A percentile compares a stretch with the other conserved stretches of the same genome.
Conservation (phyloP, 2,113 vertebrate genomes). For the Calcarius ornatus region DNA sequence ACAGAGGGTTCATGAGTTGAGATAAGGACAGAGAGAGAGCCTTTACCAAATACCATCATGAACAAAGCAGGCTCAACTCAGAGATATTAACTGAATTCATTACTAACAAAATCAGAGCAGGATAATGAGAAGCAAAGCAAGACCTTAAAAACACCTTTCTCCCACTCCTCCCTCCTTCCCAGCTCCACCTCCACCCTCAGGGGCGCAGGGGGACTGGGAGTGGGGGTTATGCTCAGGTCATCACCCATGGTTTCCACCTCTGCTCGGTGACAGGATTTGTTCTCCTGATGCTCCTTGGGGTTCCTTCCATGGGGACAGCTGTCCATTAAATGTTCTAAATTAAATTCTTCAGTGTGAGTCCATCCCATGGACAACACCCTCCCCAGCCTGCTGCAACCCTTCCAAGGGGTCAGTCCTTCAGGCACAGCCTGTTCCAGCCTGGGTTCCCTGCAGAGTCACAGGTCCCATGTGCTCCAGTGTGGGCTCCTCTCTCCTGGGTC, state of each 20-base stretch:
- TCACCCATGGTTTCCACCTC: rapidly evolving
- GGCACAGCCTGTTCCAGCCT: not conserved
- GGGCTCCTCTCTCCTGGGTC: not conserved
- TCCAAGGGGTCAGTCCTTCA: not conserved
- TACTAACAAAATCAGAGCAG: not conserved
- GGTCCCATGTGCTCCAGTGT: too few species aligned
- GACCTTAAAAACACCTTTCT: not conserved
- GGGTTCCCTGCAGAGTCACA: too few species aligned
- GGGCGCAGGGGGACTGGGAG: not conserved
- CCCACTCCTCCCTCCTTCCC: too few species aligned
- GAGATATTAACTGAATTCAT: too few species aligned
- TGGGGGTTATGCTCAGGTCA: too few species aligned
- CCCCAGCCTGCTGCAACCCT: rapidly evolving
- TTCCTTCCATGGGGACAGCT: not conserved
- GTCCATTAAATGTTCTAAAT: too few species aligned
- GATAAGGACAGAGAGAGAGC: not conserved
- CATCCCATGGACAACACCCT: not conserved
- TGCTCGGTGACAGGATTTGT: not conserved
- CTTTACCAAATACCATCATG: not conserved
- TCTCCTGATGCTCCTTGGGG: rapidly evolving
- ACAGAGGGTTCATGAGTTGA: not conserved
- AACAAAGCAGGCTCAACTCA: not conserved
- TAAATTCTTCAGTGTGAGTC: rapidly evolving
- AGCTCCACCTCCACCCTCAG: not conserved
- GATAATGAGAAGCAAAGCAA: not conserved